Base-by-base conservation (phyloP, 2,113 vertebrate genomes). In the Tamias sibiricus region DNA sequence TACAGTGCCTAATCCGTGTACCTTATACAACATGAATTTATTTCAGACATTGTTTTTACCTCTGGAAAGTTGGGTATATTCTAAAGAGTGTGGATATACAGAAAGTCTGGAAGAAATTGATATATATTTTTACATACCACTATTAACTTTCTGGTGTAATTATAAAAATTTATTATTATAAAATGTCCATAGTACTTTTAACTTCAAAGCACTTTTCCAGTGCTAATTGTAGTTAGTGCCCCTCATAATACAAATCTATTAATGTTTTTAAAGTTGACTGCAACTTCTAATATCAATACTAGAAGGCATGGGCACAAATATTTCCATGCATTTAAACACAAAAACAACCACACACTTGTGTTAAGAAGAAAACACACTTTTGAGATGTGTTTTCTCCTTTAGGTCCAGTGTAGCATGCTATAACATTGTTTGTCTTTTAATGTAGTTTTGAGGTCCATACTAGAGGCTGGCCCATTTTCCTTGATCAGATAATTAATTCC, bases 21-120 rank as follows among this genome's bases (percentile, higher is more conserved):
- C 26, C 1, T 17, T 85, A 3, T 26, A 80, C 9, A 76, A 0
- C 52, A 4, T n/a, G 52, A 71, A 10, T 92, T 75, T 77, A 87
- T 95, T 93, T 74, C 4, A 77, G 54, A 86, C 44, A 59, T 75
- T 75, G 1, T n/a, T 83, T 93, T 95, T n/a, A 90, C 12, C 10
- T 90, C 20, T 74, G 74, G 32, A 49, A 37, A 90, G 30, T 6
- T 74, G 40, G 10, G 8, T 74, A 52, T n/a, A 52, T 16, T 83
- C 14, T 84, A 81, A 64, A 64, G 2, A 2, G 22, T 74, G 77
- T 28, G 16, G 6, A 69, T 68, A 84, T 84, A 4, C 9, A 62
- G n/a, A 88, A 85, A 44, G 62, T 20, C 37, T 47, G 20, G 16
- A 75, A 94, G 57, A 37, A 85, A 71, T 57, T 57, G 32, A 26